phyloP scores from a whole-genome alignment of 2,888 invertebrate species.

The Scrobipalpa costella region DNA sequence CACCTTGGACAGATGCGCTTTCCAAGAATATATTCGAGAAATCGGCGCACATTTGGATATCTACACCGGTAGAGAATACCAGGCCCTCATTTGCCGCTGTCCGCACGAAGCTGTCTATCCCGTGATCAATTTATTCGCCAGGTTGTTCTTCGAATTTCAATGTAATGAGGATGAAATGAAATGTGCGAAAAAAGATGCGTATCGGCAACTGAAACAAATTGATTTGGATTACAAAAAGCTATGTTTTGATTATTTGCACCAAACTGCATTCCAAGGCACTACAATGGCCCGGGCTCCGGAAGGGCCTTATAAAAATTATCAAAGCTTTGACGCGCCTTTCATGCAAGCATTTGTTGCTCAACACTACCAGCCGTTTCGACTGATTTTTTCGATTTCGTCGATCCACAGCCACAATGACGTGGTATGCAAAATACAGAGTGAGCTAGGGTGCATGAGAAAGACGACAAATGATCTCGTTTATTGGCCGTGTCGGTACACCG shows the following conservation, averaged over 20 bases:
- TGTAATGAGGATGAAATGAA: slow-evolving; percentile 44
- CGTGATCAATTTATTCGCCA: slow-evolving; percentile 43
- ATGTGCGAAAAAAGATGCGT: background rate
- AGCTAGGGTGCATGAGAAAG: slow-evolving; percentile 80
- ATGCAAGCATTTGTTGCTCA: slow-evolving; percentile 46
- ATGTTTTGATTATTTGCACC: slow-evolving; percentile 66
- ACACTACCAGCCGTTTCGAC: slow-evolving; percentile 86
- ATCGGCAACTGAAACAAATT: slow-evolving; percentile 51
- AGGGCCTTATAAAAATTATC: slow-evolving; percentile 86
- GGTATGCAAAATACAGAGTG: slow-evolving; percentile 85
- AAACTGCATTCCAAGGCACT: slow-evolving; percentile 71
- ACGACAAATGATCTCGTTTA: background rate
- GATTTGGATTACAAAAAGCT: slow-evolving; percentile 60
- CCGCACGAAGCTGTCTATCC: slow-evolving; percentile 34
- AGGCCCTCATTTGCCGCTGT: slow-evolving; percentile 50
- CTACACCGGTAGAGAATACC: slow-evolving; percentile 56
- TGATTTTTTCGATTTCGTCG: slow-evolving; percentile 87
- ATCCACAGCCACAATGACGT: slow-evolving; percentile 84
- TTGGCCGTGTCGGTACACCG: slow-evolving; percentile 94
- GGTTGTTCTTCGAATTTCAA: background rate
- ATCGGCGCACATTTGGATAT: slow-evolving; percentile 49
- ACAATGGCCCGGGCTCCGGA: slow-evolving; percentile 59
- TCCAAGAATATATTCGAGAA: slow-evolving; percentile 40
- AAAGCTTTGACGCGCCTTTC: slow-evolving; percentile 75
- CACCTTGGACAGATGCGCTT: slow-evolving; percentile 34